Conservation (phyloP, 2,113 vertebrate species). For the Barbus barbus region DNA sequence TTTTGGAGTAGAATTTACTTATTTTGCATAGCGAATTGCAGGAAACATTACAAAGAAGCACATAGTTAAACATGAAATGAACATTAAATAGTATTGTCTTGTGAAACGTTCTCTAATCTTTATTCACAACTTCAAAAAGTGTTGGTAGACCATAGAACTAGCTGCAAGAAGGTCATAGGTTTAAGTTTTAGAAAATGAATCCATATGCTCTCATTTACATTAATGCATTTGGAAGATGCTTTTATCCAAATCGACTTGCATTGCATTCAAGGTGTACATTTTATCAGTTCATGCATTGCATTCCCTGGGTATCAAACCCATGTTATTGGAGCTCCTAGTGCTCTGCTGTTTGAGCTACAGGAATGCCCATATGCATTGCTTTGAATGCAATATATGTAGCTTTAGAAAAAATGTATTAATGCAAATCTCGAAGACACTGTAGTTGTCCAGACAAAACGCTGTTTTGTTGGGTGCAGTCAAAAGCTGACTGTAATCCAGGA, state of each 20-base stretch:
- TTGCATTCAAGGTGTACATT: background rate
- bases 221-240: background rate
- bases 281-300: background rate
- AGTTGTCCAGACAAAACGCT: background rate
- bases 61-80: background rate
- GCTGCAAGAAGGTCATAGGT: background rate
- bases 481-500: background rate
- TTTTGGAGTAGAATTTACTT: too few species aligned
- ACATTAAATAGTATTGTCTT: background rate
- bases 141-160: background rate
- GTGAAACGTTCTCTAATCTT: background rate
- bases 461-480: background rate
- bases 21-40: too few species aligned
- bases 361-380: background rate
- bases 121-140: background rate
- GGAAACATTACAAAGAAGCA: background rate
- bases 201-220: background rate
- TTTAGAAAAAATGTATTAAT: too few species aligned
- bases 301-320: background rate
- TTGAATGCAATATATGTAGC: background rate
- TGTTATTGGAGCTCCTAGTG: background rate
- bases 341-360: background rate
- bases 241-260: background rate
- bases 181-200: background rate
- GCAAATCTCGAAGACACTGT: background rate